Conservation (phyloP, 1,140 invertebrate species). For the Aphaenogaster rudis region DNA sequence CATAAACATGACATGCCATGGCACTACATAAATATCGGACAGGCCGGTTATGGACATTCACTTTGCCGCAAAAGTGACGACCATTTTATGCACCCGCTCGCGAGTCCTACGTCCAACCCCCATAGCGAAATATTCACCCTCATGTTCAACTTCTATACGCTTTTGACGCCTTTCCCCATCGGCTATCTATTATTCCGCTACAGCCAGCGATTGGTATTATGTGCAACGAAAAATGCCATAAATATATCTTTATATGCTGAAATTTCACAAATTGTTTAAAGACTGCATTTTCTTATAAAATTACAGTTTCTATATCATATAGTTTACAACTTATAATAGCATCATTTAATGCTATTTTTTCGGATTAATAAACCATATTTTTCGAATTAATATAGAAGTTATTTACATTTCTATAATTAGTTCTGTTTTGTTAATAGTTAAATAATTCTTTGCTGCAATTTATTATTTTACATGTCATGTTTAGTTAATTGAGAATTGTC, state of each 20-base stretch:
- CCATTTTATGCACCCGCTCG: slow-evolving; percentile 64
- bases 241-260: slow-evolving; percentile 25
- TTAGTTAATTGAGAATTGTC: not conserved
- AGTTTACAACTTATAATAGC: not conserved
- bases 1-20: slow-evolving; percentile 81
- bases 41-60: slow-evolving; percentile 72
- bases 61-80: slow-evolving; percentile 54
- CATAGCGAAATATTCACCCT: slow-evolving; percentile 29
- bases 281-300: not conserved
- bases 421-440: not conserved
- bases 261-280: not conserved
- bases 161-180: not conserved
- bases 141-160: slow-evolving; percentile 3
- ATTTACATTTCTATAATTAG: not conserved
- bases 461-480: not conserved
- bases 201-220: not conserved
- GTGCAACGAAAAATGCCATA: not conserved
- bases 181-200: not conserved
- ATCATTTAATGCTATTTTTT: not conserved
- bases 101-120: not conserved
- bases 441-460: not conserved
- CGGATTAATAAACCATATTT: not conserved
- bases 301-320: not conserved
- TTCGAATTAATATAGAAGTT: not conserved
- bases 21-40: slow-evolving; percentile 78